Base-by-base conservation (phyloP, 2,113 vertebrate species). In the Corythornis madagascariensis region DNA sequence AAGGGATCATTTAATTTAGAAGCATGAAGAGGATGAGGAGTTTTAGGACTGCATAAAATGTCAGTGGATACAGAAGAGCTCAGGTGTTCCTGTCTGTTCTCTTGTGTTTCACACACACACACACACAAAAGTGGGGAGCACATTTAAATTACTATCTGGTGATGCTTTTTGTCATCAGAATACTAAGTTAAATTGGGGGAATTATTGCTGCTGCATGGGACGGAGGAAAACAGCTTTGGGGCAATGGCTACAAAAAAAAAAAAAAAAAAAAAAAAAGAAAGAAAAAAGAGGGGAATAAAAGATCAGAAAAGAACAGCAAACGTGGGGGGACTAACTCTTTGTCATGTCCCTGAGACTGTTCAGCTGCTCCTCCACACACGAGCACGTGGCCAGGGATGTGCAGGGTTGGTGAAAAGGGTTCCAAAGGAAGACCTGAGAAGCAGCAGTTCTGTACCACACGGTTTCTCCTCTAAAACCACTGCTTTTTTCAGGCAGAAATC, bases 401-500 rank as follows among this genome's bases (percentile, higher is more conserved):
- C 56, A 78, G 61, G 57, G 86, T 77, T 86, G 47, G 55, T 35
- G n/a, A 81, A 80, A 77, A 57, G 59, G 69, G 40, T 69, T 92
- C 79, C 83, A 74, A 45, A 71, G 43, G 40, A 85, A 89, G 83
- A 94, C 69, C 75, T 64, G 48, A 71, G 74, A 43, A 85, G 80
- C 5, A 60, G 26, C 35, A 14, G 1, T 33, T 17, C 72, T 45
- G 3, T 33, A 33, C 82, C 64, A 8, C 16, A 20, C 1, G 2
- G 4, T 74, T 86, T 83, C 38, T 29, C 33, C 43, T 64, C 61
- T 71, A 50, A 88, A 83, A 21, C 2, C 40, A 2, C 11, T 88
- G 52, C 33, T 80, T 92, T 92, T 93, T 83, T 42, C 75, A 74
- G 79, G 24, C 87, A 91, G 72, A 89, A 86, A 64, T 83, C 60